Base-by-base conservation (phyloP, 2,113 vertebrate species). In the Dromaius novaehollandiae region DNA sequence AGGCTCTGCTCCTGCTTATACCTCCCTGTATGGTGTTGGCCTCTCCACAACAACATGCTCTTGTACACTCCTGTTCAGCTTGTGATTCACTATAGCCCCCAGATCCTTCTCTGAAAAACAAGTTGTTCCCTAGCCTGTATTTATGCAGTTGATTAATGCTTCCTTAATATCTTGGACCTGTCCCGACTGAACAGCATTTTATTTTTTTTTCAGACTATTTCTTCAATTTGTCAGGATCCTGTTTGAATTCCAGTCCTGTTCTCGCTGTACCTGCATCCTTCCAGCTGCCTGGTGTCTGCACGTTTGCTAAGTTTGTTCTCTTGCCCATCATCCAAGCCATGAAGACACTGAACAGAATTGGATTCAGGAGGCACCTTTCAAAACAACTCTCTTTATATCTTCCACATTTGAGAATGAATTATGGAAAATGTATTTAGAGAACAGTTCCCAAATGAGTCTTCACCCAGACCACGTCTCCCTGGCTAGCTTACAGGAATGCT, bases 251-350 rank as follows among this genome's bases (percentile, higher is more conserved):
- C 0, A 83, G 48, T 7, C 0, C 46, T 78, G 91, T 34, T 53
- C 25, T 74, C 0, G 0, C 68, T 13, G 17, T 55, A 30, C 79
- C 70, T 16, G 32, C 56, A 38, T 20, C 40, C 55, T 10, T 44
- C 81, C 28, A 71, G 88, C 76, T 7, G 0, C 28, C 0, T 48
- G 0, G 48, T 9, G 36, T 48, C 7, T 6, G n/a, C 0, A 2
- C 1, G 2, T 24, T 75, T 42, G 19, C 12, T 30, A 56, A 75
- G 21, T 6, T 34, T 38, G 46, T 60, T 42, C 64, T 38, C 70
- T 2, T 0, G 26, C 11, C 48, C 82, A 20, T 38, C 90, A 70
- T 28, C 36, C 55, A n/a, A 93, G 79, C 51, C 28, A 48, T 28
- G 48, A 76, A 51, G 69, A 73, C 7, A 55, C 48, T 18, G n/a